phyloP scores from a whole-genome alignment of 2,888 invertebrate genomes.

The Spisula solida region DNA sequence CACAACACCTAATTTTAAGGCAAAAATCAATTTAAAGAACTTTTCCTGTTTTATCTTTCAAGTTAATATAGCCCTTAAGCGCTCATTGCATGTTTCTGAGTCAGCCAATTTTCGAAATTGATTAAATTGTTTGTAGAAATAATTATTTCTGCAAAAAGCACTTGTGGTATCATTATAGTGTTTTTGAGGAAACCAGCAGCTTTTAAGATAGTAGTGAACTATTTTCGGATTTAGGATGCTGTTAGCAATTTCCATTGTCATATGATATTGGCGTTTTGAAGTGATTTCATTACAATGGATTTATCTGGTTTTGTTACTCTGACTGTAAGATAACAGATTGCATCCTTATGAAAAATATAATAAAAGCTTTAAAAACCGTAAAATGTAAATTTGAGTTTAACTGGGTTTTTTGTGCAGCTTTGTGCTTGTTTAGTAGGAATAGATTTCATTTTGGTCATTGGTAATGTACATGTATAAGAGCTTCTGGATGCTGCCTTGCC shows the following conservation, averaged over 20 bases:
- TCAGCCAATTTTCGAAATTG: conserved; percentile 15
- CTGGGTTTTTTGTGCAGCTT: too few species aligned
- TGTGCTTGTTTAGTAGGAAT: too few species aligned
- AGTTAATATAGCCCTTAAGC: conserved; percentile 8
- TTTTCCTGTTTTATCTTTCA: not conserved
- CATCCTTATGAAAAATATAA: too few species aligned
- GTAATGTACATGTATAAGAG: too few species aligned
- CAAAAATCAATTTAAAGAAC: not conserved
- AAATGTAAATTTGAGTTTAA: too few species aligned
- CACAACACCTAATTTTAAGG: not conserved
- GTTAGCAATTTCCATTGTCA: not conserved
- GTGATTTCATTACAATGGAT: too few species aligned
- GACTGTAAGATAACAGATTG: too few species aligned
- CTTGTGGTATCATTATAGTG: not conserved
- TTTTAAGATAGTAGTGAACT: not conserved
- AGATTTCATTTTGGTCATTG: too few species aligned
- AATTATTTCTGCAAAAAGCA: not conserved
- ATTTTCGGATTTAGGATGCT: not conserved
- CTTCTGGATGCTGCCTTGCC: too few species aligned
- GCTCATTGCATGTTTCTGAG: not conserved
- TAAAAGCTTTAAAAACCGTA: too few species aligned
- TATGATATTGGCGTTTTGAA: too few species aligned
- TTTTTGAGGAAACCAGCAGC: not conserved
- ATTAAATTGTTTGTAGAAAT: conserved; percentile 15
- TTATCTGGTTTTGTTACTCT: too few species aligned